A percentile compares a stretch with the other conserved stretches of the same genome.
Evolutionary conservation across 2,888 invertebrate genomes (phyloP).

Genomic region (Panzeria rudis): DNA sequence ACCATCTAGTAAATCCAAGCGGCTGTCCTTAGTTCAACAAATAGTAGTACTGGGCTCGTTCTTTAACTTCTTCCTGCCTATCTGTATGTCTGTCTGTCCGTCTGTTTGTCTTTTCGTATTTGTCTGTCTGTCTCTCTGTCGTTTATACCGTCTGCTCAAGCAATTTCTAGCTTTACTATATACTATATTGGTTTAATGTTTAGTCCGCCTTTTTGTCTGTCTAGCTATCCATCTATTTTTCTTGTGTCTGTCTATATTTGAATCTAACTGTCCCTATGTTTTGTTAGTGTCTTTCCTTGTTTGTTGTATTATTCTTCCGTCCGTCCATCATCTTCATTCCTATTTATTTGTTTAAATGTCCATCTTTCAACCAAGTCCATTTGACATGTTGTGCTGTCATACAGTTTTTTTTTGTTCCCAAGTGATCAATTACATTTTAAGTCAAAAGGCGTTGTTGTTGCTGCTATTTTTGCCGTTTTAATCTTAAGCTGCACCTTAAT

Average conservation of each 20-base stretch:
- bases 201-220: conserved; percentile 70
- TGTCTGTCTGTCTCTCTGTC: conserved; percentile 6
- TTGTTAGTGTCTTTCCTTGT: conserved; percentile 39
- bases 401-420: conserved; percentile 65
- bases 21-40: conserved; percentile 28
- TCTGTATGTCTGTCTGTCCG: conserved; percentile 7
- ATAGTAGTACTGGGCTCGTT: conserved; percentile 14
- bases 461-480: conserved; percentile 56
- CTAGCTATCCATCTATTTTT: conserved; percentile 9
- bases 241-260: conserved; percentile 35
- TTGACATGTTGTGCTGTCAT: conserved; percentile 72
- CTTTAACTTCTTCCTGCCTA: conserved; percentile 16
- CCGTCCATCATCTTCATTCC: conserved; percentile 53
- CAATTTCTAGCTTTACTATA: conserved; percentile 11
- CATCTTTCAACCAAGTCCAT: conserved; percentile 71
- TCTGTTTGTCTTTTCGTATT: conserved; percentile 61
- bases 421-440: conserved; percentile 73
- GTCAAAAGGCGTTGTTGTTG: conserved; percentile 68
- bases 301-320: conserved; percentile 17
- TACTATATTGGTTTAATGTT: conserved; percentile 35
- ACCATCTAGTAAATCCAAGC: conserved; percentile 41
- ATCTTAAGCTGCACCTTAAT: conserved; percentile 69
- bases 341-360: conserved; percentile 70
- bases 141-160: conserved; percentile 6
- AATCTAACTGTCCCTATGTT: conserved; percentile 68